A percentile compares a stretch with the other conserved stretches of the same genome.
Evolutionary conservation across 2,797 vertebrate genomes (phyloP).

Genomic region (Halcyon smyrnensis): DNA sequence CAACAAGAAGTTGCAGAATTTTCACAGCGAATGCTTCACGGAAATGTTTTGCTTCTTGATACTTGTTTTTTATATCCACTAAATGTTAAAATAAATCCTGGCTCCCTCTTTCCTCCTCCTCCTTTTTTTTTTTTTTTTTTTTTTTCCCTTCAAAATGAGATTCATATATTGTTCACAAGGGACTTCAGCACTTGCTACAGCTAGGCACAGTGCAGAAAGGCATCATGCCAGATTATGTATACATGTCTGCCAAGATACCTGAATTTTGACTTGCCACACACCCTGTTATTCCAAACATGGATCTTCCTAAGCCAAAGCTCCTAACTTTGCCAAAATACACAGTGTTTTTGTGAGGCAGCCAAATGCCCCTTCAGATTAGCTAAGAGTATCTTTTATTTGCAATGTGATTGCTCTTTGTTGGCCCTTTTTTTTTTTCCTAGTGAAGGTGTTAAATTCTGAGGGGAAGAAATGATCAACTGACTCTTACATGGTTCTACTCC

Average conservation of each 20-base stretch:
- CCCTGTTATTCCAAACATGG: slow-evolving; percentile 49
- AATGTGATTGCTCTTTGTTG: not conserved
- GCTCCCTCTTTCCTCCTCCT: slow-evolving; percentile 32
- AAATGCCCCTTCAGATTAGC: slow-evolving; percentile 37
- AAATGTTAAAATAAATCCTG: slow-evolving; percentile 52
- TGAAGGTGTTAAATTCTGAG: not conserved
- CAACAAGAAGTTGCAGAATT: slow-evolving; percentile 61
- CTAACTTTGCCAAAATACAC: slow-evolving; percentile 47
- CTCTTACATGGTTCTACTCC: not conserved
- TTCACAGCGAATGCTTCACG: slow-evolving; percentile 34
- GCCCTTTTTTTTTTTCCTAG: not conserved
- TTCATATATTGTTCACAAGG: slow-evolving; percentile 45
- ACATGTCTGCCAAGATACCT: slow-evolving; percentile 59
- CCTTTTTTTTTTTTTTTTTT: not conserved
- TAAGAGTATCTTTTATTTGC: slow-evolving; percentile 23
- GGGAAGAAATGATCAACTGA: not conserved
- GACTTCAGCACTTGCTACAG: slow-evolving; percentile 55
- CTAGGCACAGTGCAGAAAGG: slow-evolving; percentile 53
- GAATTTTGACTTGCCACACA: slow-evolving; percentile 59
- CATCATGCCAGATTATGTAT: not conserved
- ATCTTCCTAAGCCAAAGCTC: slow-evolving; percentile 47
- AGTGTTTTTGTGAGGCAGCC: slow-evolving; percentile 34
- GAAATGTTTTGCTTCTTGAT: slow-evolving; percentile 47
- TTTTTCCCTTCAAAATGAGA: not conserved
- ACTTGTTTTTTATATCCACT: slow-evolving; percentile 44